Base-by-base conservation (phyloP, 2,113 vertebrate genomes). In the Malurus cyaneus region DNA sequence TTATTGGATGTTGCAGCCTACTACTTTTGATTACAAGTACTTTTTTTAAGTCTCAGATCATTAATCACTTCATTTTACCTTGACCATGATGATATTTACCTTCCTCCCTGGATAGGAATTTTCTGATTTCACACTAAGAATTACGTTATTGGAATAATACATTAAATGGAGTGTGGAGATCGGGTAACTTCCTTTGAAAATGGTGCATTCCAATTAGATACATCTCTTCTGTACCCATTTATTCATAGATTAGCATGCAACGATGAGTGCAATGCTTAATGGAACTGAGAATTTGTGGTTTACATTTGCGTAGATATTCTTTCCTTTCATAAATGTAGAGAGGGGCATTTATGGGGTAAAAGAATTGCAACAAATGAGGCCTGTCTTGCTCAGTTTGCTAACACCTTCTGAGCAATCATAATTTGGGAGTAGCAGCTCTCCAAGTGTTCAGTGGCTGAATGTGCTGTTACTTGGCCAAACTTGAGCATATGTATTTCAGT, bases 21-120 rank as follows among this genome's bases (percentile, higher is more conserved):
- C 5, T 57, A 46, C 66, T 92, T 96, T 86, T 84, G 69, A 28
- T 15, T 81, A 42, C 28, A 78, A 14, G 72, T 90, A 47, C 8
- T 53, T 61, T 91, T 93, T 91, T 78, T 12, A 80, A 73, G 31
- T 57, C 57, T 94, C 59, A 72, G 91, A 78, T 80, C 2, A 31
- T 54, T 82, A 94, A 84, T 77, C 16, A 80, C 17, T 95, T 82
- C 12, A 44, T 69, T 96, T 95, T 86, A 74, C 59, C 21, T 80
- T 88, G 59, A 57, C 67, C 69, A 26, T 77, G 23, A 49, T 56
- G 2, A 2, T 80, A 54, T 59, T 93, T 89, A 32, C 90, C n/a
- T 80, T 88, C 31, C n/a, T 76, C 9, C 8, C 18, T 34, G 19
- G 44, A 52, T 49, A 74, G 39, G 9, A 44, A 62, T 88, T 92